Evolutionary conservation across 2,113 vertebrate genomes (phyloP).

Genomic region (Xyrauchen texanus): DNA sequence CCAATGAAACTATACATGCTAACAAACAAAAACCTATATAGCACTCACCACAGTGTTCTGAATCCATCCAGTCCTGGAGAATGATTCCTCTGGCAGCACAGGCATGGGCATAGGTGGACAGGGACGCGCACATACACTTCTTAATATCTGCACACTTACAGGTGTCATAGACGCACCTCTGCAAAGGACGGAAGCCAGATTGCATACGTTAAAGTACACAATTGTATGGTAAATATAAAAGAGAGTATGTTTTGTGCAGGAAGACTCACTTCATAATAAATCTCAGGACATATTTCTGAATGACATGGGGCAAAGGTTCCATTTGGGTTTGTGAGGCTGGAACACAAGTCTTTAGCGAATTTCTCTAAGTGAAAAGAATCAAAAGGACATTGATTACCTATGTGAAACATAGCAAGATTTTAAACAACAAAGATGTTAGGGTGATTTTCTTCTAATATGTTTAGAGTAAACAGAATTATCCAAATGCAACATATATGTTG

Average conservation of each 20-base stretch:
- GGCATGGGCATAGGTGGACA: conserved; percentile 82
- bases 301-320: conserved; percentile 86
- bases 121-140: conserved; percentile 83
- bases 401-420: neutral
- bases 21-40: neutral
- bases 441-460: neutral
- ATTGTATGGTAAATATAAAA: neutral
- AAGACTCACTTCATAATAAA: conserved; percentile 78
- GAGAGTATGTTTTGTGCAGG: neutral
- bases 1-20: neutral
- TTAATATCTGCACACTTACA: conserved; percentile 86
- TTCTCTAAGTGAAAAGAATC: conserved; percentile 72
- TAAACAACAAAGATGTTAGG: neutral
- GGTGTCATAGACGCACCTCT: conserved; percentile 89
- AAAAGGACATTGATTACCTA: neutral
- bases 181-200: neutral
- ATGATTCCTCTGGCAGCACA: conserved; percentile 77
- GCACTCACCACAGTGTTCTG: conserved; percentile 69
- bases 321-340: conserved; percentile 66
- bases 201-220: neutral
- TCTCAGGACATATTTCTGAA: conserved; percentile 71
- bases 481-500: neutral
- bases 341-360: conserved; percentile 86
- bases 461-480: too few species aligned
- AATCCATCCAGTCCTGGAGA: conserved; percentile 75